phyloP scores from a whole-genome alignment of 92 coral and sea anemone species.

The Pocillopora grandis region DNA sequence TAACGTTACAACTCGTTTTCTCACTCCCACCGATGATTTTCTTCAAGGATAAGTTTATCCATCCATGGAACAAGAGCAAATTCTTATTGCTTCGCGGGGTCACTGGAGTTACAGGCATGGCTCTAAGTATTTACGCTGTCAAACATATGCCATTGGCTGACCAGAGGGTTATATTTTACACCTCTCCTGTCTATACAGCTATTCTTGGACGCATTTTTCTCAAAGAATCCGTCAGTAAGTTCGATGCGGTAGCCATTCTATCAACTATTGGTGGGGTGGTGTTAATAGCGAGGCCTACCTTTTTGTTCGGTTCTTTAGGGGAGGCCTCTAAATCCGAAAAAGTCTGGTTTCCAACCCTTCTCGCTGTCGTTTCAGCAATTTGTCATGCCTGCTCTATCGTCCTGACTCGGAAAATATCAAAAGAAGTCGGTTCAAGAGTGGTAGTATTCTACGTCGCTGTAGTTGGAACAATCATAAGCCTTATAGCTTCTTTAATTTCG shows the following conservation, averaged over 20 bases:
- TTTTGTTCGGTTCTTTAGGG: conserved; percentile 32
- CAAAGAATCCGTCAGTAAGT: conserved; percentile 51
- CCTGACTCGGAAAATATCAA: conserved; percentile 37
- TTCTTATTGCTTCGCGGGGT: conserved; percentile 49
- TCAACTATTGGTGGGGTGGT: conserved; percentile 60
- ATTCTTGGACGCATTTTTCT: conserved; percentile 64
- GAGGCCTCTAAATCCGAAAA: conserved; percentile 1
- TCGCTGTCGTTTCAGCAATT: conserved; percentile 46
- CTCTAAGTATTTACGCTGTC: conserved; percentile 55
- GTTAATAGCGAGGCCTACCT: conserved; percentile 58
- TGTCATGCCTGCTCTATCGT: conserved; percentile 38
- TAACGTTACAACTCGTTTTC: conserved; percentile 43
- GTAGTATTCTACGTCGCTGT: conserved; percentile 51
- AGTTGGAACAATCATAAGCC: conserved; percentile 28
- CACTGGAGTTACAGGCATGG: conserved; percentile 54
- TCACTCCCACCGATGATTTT: conserved; percentile 54
- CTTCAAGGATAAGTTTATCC: conserved; percentile 45
- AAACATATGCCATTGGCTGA: conserved; percentile 87
- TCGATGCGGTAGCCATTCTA: conserved; percentile 39
- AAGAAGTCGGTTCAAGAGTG: conserved; percentile 28
- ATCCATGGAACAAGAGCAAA: conserved; percentile 25
- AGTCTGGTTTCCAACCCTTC: conserved; percentile 28
- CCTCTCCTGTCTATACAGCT: conserved; percentile 70
- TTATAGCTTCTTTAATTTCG: conserved; percentile 14
- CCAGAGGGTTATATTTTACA: conserved; percentile 63